Base-by-base conservation (phyloP, 2,113 vertebrate genomes). In the Cardinalis cardinalis region DNA sequence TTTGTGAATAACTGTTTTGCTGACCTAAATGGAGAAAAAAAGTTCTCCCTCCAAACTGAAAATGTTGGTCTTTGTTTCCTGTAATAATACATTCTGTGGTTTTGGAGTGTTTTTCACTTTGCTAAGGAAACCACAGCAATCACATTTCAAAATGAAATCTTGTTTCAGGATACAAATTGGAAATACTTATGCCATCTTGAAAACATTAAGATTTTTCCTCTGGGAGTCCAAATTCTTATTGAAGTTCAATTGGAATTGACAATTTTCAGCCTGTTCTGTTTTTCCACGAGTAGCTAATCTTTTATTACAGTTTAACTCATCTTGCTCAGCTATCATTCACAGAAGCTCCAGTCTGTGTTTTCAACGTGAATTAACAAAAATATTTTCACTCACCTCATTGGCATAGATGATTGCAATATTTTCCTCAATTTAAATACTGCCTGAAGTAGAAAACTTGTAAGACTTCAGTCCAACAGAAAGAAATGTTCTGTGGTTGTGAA, bases 51-150 rank as follows among this genome's bases (percentile, higher is more conserved):
- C 8, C 31, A 69, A 44, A 64, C 15, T 3, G 14, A 60, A 79
- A 85, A 29, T 28, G 4, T 6, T 59, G 29, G 9, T 55, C 20
- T 18, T 81, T 68, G 0, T 63, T 81, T 89, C 49, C 43, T 60
- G 41, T 55, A 71, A 15, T 66, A 86, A 61, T 23, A 21, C 12
- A 14, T 66, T 23, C 14, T 69, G 38, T 65, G 89, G 43, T 31
- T 92, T 87, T 84, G 52, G 58, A 71, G 12, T 31, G 31, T 64
- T 78, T 73, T 81, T 84, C 14, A 32, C n/a, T 89, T 78, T 82
- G 20, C 66, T 61, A 56, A 85, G 49, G 78, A 87, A 95, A 87
- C 53, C 43, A 41, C 18, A 80, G 14, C 38, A 92, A 69, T 74
- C 28, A 29, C 44, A 73, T 76, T 88, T 65, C 64, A 76, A 83